Conservation (phyloP, 2,797 vertebrate genomes). For the Manis pentadactyla region DNA sequence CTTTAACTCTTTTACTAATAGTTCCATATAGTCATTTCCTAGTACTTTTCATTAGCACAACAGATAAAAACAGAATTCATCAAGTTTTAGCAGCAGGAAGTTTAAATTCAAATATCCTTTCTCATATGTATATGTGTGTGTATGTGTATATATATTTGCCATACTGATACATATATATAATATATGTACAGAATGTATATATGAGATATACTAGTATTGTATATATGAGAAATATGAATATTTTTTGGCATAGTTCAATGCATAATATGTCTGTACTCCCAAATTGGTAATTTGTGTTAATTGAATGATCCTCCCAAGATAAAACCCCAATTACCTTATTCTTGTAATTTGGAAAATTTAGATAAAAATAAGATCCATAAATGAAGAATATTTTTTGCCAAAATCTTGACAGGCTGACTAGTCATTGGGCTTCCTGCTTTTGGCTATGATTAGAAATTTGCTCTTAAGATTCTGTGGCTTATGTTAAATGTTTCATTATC, state of each 20-base stretch:
- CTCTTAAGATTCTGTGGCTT: conserved; percentile 43
- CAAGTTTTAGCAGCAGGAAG: not conserved
- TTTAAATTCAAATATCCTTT: not conserved
- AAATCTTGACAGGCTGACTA: not conserved
- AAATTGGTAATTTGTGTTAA: conserved; percentile 3
- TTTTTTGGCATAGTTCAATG: not conserved
- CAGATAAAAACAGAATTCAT: not conserved
- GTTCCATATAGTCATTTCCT: not conserved
- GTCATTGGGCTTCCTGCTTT: not conserved
- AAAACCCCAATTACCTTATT: not conserved
- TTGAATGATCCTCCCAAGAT: not conserved
- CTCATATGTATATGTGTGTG: not conserved
- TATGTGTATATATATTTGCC: too few relatives aligned
- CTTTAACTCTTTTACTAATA: not conserved
- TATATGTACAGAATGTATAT: not conserved
- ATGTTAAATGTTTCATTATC: not conserved
- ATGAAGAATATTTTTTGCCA: conserved; percentile 1
- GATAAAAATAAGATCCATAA: not conserved
- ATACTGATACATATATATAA: not conserved
- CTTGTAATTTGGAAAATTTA: conserved; percentile 27
- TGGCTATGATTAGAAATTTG: not conserved
- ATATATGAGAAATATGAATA: not conserved
- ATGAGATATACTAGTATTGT: too few relatives aligned
- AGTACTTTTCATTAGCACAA: conserved; percentile 16
- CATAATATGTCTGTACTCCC: not conserved